Base-by-base conservation (phyloP, 2,888 invertebrate species). In the Flexamia atlantica region DNA sequence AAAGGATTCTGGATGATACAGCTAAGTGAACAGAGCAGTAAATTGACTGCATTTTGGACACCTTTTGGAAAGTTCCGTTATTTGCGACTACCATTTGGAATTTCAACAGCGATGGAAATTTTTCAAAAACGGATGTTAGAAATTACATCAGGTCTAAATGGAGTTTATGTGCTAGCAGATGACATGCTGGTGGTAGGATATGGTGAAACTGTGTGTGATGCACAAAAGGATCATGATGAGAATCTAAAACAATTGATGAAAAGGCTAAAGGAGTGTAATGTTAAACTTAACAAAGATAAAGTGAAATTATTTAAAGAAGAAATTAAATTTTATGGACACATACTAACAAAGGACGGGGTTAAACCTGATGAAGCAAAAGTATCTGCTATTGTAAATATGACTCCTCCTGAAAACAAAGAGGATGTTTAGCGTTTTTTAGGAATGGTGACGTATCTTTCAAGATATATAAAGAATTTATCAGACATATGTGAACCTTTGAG, bases 361-460 rank as follows among this genome's bases (percentile, higher is more conserved):
- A 20, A 28, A 30, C 84, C 82, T 4, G 84, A 82, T 46, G 23
- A 46, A 32, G 5, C 7, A 17, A 81, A 46, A 70, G 57, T 84
- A 20, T n/a, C 60, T 36, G 68, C 84, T 50, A 87, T 87, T 84
- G 83, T 20, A 81, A 46, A 85, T 53, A 76, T 87, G 76, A 46
- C 85, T 57, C 76, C 72, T 80, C 87, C 86, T 7, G 81, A 79
- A 84, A 84, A 81, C 82, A 81, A 74, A 81, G 83, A 85, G 46
- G 85, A 86, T 36, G 30, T 87, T 17, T 85, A 85, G 84, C 28
- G 87, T 57, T 86, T 88, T 70, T 76, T 88, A 23, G 87, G 87
- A 7, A 87, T 87, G 87, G 60, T 87, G 5, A 86, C 82, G 1
- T 88, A 88, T 81, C 60, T 88, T n/a, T 81, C 84, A n/a, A 87